These are phyloP conservation scores for Hoplostethus mediterraneus DNA, from an alignment of 2,797 vertebrate genomes.

Conservation along the genomic window DNA sequence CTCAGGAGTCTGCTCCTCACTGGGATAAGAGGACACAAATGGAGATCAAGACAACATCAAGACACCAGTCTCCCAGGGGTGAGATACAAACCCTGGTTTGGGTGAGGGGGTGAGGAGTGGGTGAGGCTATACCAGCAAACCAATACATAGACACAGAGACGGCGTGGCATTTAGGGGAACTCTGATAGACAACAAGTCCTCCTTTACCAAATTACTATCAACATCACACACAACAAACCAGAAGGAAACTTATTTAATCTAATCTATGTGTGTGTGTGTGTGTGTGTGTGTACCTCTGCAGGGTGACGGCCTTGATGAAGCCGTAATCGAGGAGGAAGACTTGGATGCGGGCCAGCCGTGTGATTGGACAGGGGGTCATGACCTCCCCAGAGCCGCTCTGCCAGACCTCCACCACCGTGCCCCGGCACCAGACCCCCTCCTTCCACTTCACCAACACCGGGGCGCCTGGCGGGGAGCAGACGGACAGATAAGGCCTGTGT, in stretches of 20 bases:
- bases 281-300: slow-evolving; percentile 56
- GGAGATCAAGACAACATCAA: neutral
- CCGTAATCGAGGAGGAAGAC: slow-evolving; percentile 79
- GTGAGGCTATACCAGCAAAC: too few species aligned
- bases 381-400: slow-evolving; percentile 39
- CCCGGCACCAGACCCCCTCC: slow-evolving; percentile 70
- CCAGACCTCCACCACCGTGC: slow-evolving; percentile 64
- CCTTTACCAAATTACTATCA: too few species aligned
- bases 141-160: too few species aligned
- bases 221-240: too few species aligned
- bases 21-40: slow-evolving; percentile 9
- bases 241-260: too few species aligned
- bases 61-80: too few species aligned
- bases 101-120: too few species aligned
- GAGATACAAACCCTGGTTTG: too few species aligned
- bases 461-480: slow-evolving; percentile 55
- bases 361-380: slow-evolving; percentile 63
- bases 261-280: neutral
- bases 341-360: slow-evolving; percentile 57
- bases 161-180: too few species aligned
- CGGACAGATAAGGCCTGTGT: neutral
- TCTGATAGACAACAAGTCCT: too few species aligned
- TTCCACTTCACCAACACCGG: slow-evolving; percentile 71
- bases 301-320: slow-evolving; percentile 49
- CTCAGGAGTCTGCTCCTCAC: slow-evolving; percentile 35